A percentile compares a stretch with the other conserved stretches of the same genome.
Conservation (phyloP, 2,797 vertebrate genomes). For the Megalops cyprinoides region DNA sequence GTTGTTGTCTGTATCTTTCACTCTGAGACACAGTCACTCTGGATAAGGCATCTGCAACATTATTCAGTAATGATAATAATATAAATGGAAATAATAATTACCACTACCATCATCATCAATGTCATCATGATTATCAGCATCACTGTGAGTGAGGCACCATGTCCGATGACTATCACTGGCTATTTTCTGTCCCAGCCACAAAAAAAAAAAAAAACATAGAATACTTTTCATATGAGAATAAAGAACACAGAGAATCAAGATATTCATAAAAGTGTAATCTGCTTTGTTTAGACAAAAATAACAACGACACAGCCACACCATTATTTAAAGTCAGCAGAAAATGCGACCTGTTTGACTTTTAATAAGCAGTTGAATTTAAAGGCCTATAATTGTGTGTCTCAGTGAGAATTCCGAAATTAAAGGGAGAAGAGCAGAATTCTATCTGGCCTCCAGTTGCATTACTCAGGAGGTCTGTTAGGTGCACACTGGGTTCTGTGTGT, state of each 20-base stretch:
- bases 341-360: not conserved
- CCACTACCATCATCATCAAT: no score
- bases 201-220: no score
- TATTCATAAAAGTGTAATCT: not conserved
- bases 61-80: no score
- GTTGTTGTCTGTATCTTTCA: no score
- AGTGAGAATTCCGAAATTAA: slow-evolving; percentile 5
- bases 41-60: no score
- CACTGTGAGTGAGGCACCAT: no score
- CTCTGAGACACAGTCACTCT: no score
- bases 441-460: not conserved
- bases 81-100: no score
- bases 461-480: slow-evolving; percentile 12
- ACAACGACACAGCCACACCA: not conserved
- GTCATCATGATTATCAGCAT: no score
- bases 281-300: not conserved
- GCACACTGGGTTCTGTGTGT: no score
- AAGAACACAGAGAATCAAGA: not conserved
- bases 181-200: no score
- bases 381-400: slow-evolving; percentile 7
- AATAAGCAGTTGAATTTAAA: slow-evolving; percentile 7
- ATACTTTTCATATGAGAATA: not conserved
- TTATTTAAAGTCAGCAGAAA: slow-evolving; percentile 7
- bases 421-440: not conserved
- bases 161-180: not conserved